Evolutionary conservation across 1,140 invertebrate genomes (phyloP).

Genomic region (Drosophila ogumai): DNA sequence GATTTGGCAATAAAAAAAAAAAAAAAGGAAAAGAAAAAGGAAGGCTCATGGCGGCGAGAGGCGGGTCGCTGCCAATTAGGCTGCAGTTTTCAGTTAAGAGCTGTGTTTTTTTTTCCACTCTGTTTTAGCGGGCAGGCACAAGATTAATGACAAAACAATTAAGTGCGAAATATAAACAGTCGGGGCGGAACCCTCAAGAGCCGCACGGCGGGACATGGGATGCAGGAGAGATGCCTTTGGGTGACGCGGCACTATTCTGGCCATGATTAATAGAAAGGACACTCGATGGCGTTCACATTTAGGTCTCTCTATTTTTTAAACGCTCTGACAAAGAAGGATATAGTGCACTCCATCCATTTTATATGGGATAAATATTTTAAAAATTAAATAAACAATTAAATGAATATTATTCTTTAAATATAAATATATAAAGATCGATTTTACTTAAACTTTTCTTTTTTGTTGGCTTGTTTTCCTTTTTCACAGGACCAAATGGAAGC

Average conservation of each 20-base stretch:
- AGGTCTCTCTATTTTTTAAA: background rate
- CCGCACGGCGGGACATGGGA: constrained; percentile 22
- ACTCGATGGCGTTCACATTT: constrained; percentile 4
- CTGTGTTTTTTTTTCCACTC: constrained; percentile 10
- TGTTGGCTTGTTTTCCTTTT: constrained; percentile 57
- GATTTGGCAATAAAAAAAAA: constrained; percentile 56
- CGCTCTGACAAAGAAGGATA: background rate
- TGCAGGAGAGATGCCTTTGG: constrained; percentile 5
- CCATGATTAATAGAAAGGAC: constrained; percentile 43
- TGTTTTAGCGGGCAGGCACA: constrained; percentile 38
- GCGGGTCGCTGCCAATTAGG: constrained; percentile 64
- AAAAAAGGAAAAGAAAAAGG: no score
- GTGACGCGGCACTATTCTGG: constrained; percentile 37
- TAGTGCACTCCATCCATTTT: background rate
- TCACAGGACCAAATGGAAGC: constrained; percentile 99
- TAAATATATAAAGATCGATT: accelerated
- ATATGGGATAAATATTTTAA: no score
- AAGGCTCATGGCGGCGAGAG: constrained; percentile 8
- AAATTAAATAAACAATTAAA: no score
- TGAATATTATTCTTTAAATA: background rate
- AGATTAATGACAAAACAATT: constrained; percentile 84
- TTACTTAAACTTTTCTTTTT: background rate
- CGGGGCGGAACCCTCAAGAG: constrained; percentile 28
- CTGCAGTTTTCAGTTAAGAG: constrained; percentile 29
- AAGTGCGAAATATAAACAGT: constrained; percentile 84